These are phyloP conservation scores for Caloenas nicobarica DNA, from an alignment of 2,113 vertebrate genomes.

Conservation along the genomic window DNA sequence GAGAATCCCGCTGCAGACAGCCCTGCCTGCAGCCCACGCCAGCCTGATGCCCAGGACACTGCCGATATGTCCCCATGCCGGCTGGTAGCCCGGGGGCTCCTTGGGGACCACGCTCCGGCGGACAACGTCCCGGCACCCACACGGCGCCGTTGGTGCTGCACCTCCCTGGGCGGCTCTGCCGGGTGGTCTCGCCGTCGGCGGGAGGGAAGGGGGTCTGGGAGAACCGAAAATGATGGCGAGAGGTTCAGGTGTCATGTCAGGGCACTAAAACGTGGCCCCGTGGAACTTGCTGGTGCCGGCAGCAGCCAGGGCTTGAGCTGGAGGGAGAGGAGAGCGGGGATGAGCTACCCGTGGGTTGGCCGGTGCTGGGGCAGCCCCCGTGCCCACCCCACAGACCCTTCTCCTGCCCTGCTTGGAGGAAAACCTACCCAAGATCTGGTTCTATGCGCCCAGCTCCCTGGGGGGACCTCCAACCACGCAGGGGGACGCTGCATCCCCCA, in stretches of 20 bases:
- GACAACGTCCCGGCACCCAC: neutral
- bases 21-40: neutral
- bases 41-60: neutral
- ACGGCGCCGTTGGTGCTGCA: accelerated
- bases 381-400: neutral
- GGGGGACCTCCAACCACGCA: neutral
- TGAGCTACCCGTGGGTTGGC: accelerated
- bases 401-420: neutral
- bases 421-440: accelerated
- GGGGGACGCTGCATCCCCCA: accelerated
- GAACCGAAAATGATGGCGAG: neutral
- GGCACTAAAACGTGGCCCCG: constrained; percentile 82
- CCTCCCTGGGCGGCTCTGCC: neutral
- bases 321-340: constrained; percentile 14
- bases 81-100: neutral
- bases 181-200: neutral
- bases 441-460: accelerated
- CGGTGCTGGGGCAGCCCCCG: accelerated
- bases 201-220: neutral
- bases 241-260: neutral
- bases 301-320: constrained; percentile 87
- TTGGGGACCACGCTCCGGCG: accelerated
- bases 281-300: constrained; percentile 82
- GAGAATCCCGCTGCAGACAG: neutral
- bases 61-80: neutral